These are phyloP conservation scores for Synergus gifuensis DNA, from an alignment of 2,888 invertebrate genomes.

Conservation along the genomic window DNA sequence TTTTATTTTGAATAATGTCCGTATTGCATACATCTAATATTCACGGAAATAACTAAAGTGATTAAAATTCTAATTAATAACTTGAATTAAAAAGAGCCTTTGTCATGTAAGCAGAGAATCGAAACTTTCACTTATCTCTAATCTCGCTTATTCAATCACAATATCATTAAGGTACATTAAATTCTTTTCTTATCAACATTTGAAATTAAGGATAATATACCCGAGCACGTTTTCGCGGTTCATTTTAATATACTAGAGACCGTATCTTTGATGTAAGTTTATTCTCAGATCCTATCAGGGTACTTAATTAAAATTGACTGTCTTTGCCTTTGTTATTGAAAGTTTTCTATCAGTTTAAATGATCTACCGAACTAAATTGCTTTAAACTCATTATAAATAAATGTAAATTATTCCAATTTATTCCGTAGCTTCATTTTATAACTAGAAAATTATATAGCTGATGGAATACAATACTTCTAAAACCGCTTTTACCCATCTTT, in stretches of 20 bases:
- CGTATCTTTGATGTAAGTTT: constrained; percentile 27
- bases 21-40: not conserved
- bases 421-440: not conserved
- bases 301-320: constrained; percentile 40
- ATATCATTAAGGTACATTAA: constrained; percentile 39
- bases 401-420: not conserved
- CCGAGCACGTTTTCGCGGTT: constrained; percentile 23
- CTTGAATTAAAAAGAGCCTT: not conserved
- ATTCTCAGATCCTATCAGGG: constrained; percentile 23
- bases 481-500: not conserved
- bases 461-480: not conserved
- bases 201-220: constrained; percentile 38
- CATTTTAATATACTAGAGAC: constrained; percentile 27
- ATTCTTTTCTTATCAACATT: constrained; percentile 21
- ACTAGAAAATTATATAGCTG: not conserved
- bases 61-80: not conserved
- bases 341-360: constrained; percentile 33
- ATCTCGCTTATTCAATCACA: constrained; percentile 22
- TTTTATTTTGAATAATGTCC: not conserved
- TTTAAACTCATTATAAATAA: not conserved
- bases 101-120: constrained; percentile 20
- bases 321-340: constrained; percentile 25
- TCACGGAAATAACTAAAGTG: not conserved
- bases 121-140: constrained; percentile 35
- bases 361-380: constrained; percentile 9